A percentile compares a stretch with the other conserved stretches of the same genome.
Evolutionary conservation across 1,140 invertebrate species (phyloP).

Genomic region (Drosophila arawakana): DNA sequence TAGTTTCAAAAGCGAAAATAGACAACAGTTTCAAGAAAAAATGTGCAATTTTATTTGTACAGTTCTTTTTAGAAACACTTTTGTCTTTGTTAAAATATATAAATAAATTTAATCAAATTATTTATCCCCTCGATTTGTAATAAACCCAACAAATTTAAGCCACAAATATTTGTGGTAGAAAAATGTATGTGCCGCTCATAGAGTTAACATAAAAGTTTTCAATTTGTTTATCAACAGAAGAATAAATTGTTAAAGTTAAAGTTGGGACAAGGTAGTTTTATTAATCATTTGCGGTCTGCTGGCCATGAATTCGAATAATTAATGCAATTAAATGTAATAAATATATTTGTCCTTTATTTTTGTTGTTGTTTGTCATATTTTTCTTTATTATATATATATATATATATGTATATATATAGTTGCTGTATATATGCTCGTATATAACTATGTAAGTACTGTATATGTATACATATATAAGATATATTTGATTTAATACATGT

Average conservation of each 20-base stretch:
- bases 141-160: neutral
- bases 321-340: constrained; percentile 64
- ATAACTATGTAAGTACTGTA: constrained; percentile 49
- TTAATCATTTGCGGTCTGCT: neutral
- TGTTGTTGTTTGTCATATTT: constrained; percentile 24
- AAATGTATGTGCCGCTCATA: too few species aligned
- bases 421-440: constrained; percentile 58
- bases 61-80: too few species aligned
- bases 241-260: neutral
- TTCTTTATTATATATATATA: constrained; percentile 42
- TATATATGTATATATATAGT: constrained; percentile 1
- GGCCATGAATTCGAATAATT: constrained; percentile 9
- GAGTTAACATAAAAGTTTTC: too few species aligned
- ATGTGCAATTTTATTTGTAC: too few species aligned
- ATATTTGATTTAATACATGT: constrained; percentile 55
- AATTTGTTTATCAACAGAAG: too few species aligned
- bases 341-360: constrained; percentile 82
- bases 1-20: too few species aligned
- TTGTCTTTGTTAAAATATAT: neutral
- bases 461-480: constrained; percentile 47
- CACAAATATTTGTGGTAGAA: too few species aligned
- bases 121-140: neutral
- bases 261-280: neutral
- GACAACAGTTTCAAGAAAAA: too few species aligned
- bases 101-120: neutral